These are phyloP conservation scores for Anastrepha ludens DNA, from an alignment of 1,140 invertebrate genomes.

Conservation along the genomic window DNA sequence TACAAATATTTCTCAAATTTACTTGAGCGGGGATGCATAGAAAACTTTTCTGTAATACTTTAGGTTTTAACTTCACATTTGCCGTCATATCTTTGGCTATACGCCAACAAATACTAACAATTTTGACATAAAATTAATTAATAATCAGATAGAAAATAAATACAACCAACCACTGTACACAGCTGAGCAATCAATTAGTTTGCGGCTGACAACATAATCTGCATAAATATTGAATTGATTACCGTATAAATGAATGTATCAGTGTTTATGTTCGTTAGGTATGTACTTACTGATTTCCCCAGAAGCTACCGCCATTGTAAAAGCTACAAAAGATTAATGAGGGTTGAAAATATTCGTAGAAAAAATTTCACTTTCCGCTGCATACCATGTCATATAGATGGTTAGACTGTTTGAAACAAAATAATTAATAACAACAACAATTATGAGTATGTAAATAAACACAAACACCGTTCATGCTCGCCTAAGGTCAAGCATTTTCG, in stretches of 20 bases:
- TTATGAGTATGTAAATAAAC: neutral
- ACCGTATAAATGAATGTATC: neutral
- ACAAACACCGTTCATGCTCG: neutral
- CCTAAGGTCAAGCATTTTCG: neutral
- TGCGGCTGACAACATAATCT: constrained; percentile 22
- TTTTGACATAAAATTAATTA: neutral
- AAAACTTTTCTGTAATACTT: too few species aligned
- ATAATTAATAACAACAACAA: neutral
- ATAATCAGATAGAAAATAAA: neutral
- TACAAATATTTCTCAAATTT: too few species aligned
- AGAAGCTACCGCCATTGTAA: too few species aligned
- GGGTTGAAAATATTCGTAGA: neutral
- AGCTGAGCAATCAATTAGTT: constrained; percentile 11
- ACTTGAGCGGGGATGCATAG: too few species aligned
- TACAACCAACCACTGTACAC: neutral
- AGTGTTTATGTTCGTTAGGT: neutral
- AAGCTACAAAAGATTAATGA: constrained; percentile 28
- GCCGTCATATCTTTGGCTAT: too few species aligned
- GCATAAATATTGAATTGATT: constrained; percentile 12
- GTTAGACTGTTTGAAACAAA: neutral
- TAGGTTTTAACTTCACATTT: too few species aligned
- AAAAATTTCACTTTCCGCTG: constrained; percentile 11
- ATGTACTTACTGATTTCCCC: constrained; percentile 17
- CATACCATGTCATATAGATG: neutral
- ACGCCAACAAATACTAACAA: neutral